Percentiles rank a stretch among this genome's conserved stretches.
Conservation (phyloP, 2,113 vertebrate species). For the Dissostichus mawsoni region DNA sequence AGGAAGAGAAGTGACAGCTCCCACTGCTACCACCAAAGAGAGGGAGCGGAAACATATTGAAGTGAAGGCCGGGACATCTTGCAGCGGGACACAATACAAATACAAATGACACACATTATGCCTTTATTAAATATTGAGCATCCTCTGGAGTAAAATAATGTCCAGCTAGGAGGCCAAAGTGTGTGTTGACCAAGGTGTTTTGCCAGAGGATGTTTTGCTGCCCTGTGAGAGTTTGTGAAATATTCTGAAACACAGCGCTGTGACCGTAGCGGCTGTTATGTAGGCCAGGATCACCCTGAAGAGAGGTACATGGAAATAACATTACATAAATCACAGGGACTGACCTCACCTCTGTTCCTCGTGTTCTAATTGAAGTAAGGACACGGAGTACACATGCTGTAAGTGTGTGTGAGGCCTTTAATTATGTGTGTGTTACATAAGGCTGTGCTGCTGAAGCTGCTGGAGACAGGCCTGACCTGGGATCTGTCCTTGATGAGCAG, state of each 20-base stretch:
- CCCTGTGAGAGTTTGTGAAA: constrained; percentile 23
- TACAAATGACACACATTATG: too few relatives aligned
- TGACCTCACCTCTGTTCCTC: constrained; percentile 29
- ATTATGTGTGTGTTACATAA: constrained; percentile 27
- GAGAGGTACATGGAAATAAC: constrained; percentile 28
- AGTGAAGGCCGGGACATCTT: too few relatives aligned
- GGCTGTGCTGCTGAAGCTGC: background rate
- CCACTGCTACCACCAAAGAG: constrained; percentile 40
- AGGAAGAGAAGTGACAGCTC: constrained; percentile 74
- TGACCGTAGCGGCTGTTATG: constrained; percentile 35
- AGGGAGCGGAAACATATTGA: constrained; percentile 5
- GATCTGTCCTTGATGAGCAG: constrained; percentile 11
- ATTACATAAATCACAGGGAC: constrained; percentile 47
- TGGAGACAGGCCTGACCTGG: constrained; percentile 8
- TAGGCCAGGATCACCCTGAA: constrained; percentile 40
- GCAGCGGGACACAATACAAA: too few relatives aligned
- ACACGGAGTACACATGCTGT: background rate
- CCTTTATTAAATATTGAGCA: too few relatives aligned
- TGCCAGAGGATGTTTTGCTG: constrained; percentile 37
- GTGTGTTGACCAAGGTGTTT: constrained; percentile 52
- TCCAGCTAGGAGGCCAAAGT: constrained; percentile 34
- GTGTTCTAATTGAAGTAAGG: background rate
- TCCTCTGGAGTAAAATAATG: constrained; percentile 23
- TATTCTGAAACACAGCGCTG: constrained; percentile 5
- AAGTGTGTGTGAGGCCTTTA: constrained; percentile 15